phyloP scores from a whole-genome alignment of 2,888 invertebrate genomes.

The Drosophila ezoana region DNA sequence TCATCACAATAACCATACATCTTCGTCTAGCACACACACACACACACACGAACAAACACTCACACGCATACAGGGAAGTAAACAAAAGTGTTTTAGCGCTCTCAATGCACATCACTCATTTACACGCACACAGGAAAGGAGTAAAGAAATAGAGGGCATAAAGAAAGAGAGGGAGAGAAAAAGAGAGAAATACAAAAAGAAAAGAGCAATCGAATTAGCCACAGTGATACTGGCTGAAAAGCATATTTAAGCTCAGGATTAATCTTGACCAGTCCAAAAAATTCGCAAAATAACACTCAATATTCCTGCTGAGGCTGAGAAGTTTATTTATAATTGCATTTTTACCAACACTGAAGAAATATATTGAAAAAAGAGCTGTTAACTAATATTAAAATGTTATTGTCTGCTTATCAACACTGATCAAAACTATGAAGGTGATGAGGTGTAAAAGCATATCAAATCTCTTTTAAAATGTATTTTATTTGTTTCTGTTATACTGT shows the following conservation, averaged over 20 bases:
- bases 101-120: constrained; percentile 77
- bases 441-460: too few species aligned
- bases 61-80: constrained; percentile 35
- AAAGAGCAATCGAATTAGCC: constrained; percentile 10
- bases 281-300: neutral
- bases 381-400: too few species aligned
- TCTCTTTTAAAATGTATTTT: neutral
- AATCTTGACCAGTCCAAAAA: neutral
- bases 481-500: neutral
- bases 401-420: too few species aligned
- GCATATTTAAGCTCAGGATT: neutral
- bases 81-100: constrained; percentile 72
- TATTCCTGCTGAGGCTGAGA: too few species aligned
- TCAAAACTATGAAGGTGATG: too few species aligned
- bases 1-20: constrained; percentile 80
- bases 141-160: constrained; percentile 1
- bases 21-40: constrained; percentile 63
- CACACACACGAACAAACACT: neutral
- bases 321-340: too few species aligned
- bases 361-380: too few species aligned
- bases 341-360: too few species aligned
- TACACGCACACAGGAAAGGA: constrained; percentile 45
- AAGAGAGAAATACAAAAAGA: neutral
- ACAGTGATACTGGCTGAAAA: constrained; percentile 11
- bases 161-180: neutral